Evolutionary conservation across 2,888 invertebrate genomes (phyloP).

Genomic region (Caenorhabditis wallacei): DNA sequence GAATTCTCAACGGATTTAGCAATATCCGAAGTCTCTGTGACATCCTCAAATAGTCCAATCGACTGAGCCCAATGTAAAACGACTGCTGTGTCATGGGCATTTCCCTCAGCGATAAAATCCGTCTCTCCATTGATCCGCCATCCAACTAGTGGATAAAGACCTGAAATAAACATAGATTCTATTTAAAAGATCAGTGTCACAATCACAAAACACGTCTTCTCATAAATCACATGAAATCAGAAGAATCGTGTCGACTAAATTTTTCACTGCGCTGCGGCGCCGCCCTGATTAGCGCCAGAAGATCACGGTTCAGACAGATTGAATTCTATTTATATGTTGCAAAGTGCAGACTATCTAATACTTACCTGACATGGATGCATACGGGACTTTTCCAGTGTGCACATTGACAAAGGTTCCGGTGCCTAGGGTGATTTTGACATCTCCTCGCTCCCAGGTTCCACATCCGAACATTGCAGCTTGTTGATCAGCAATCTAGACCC

Average conservation of each 20-base stretch:
- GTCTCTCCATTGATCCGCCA: constrained; percentile 87
- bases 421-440: constrained; percentile 92
- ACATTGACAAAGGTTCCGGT: constrained; percentile 94
- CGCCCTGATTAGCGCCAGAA: constrained; percentile 2
- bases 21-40: constrained; percentile 72
- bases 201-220: constrained; percentile 27
- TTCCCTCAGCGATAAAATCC: constrained; percentile 90
- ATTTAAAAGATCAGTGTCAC: constrained; percentile 52
- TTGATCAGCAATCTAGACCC: constrained; percentile 88
- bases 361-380: constrained; percentile 89
- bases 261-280: neutral
- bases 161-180: constrained; percentile 83
- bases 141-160: constrained; percentile 93
- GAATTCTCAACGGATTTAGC: constrained; percentile 65
- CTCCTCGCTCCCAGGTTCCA: constrained; percentile 89
- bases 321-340: neutral
- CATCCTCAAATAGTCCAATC: constrained; percentile 71
- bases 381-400: constrained; percentile 89
- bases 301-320: constrained; percentile 38
- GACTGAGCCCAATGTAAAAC: constrained; percentile 90
- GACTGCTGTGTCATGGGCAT: constrained; percentile 92
- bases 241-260: neutral
- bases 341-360: neutral
- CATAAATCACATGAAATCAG: constrained; percentile 48
- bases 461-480: constrained; percentile 93